These are phyloP conservation scores for Mesembrinibis cayennensis DNA, from an alignment of 2,113 vertebrate species.

Conservation along the genomic window DNA sequence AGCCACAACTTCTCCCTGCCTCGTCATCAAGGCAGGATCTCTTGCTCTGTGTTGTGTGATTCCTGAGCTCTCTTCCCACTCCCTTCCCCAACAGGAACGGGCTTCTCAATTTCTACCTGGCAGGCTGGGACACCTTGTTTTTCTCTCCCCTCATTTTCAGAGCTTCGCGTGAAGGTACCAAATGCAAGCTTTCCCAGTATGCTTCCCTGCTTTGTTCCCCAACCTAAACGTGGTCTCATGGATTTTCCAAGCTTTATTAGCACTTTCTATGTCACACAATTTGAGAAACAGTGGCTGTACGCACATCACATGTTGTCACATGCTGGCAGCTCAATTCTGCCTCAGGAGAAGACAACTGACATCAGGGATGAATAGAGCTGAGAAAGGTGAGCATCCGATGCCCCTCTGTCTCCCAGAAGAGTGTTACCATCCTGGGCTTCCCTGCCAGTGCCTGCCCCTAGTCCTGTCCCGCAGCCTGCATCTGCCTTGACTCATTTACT, in stretches of 20 bases:
- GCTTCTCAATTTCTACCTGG: background rate
- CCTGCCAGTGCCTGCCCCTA: rapidly evolving
- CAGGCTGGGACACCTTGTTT: background rate
- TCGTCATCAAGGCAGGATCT: background rate
- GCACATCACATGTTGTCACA: background rate
- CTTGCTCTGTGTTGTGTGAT: background rate
- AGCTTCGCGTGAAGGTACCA: background rate
- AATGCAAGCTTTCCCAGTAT: background rate
- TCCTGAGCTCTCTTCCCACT: background rate
- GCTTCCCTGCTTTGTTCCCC: background rate
- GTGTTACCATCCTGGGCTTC: background rate
- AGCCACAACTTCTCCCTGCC: background rate
- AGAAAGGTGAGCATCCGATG: background rate
- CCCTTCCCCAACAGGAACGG: background rate
- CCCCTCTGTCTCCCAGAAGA: background rate
- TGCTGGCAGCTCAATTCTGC: background rate
- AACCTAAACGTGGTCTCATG: background rate
- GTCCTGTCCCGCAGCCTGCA: background rate
- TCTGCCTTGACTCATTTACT: background rate
- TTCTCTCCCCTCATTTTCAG: background rate
- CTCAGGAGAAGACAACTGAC: background rate
- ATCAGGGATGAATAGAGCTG: background rate
- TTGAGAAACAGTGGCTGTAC: background rate
- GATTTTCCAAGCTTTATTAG: background rate
- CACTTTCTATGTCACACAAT: background rate